These are phyloP conservation scores for Fratercula arctica DNA, from an alignment of 2,797 vertebrate genomes.

Conservation along the genomic window DNA sequence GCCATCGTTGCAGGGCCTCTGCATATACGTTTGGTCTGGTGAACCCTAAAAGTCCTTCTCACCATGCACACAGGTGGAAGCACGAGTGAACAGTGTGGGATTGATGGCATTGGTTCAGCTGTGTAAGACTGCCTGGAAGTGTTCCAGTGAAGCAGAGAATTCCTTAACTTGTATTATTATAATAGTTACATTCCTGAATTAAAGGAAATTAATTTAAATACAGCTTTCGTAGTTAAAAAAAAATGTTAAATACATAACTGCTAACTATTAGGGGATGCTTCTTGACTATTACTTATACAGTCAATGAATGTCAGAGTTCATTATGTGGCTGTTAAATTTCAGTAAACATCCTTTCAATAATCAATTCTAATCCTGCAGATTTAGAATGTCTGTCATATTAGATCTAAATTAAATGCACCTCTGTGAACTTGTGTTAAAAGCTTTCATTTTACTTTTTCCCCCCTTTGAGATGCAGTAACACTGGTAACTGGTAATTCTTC, in stretches of 20 bases:
- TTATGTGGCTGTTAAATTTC: neutral
- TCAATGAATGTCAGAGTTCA: neutral
- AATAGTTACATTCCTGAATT: neutral
- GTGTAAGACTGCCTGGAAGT: neutral
- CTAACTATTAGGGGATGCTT: neutral
- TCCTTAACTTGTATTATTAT: neutral
- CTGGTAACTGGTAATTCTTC: neutral
- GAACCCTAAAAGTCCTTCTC: neutral
- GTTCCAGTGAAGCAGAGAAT: neutral
- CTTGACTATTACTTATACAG: neutral
- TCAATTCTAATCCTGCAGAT: conserved; percentile 2
- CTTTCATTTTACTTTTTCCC: neutral
- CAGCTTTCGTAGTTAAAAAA: neutral
- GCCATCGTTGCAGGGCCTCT: neutral
- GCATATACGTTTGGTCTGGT: neutral
- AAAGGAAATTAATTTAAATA: neutral
- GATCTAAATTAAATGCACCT: conserved; percentile 40
- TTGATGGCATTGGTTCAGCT: neutral
- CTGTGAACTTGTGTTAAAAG: conserved; percentile 27
- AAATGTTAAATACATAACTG: neutral
- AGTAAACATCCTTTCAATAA: neutral
- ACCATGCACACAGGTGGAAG: neutral
- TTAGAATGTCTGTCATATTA: neutral
- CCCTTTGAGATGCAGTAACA: neutral
- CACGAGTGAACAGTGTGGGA: no score